A percentile compares a stretch with the other conserved stretches of the same genome.
phyloP scores from a whole-genome alignment of 2,797 vertebrate species.

The Coregonus ussuriensis region DNA sequence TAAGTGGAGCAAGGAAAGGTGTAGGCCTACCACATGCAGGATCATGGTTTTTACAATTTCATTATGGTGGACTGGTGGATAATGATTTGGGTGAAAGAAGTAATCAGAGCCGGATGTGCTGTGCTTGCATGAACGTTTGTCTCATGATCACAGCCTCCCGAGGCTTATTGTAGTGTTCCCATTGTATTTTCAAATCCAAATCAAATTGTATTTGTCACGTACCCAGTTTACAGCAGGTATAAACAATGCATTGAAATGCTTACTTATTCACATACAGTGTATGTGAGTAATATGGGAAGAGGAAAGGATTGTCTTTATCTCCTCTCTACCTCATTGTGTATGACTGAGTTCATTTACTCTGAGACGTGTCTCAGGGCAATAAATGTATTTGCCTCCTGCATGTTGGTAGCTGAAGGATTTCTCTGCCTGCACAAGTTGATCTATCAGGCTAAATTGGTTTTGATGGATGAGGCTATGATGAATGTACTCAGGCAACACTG shows the following conservation, averaged over 20 bases:
- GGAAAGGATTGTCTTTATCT: background rate
- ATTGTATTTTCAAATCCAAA: no score
- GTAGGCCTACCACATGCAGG: background rate
- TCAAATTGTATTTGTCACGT: no score
- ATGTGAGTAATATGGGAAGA: background rate
- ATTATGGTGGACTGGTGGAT: background rate
- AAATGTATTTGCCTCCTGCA: background rate
- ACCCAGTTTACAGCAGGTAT: no score
- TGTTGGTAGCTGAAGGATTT: constrained; percentile 9
- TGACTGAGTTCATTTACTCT: background rate
- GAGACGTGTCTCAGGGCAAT: background rate
- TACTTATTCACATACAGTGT: background rate
- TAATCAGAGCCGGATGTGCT: background rate
- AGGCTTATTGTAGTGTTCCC: background rate
- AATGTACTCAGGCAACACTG: background rate
- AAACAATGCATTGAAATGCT: no score
- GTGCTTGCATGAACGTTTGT: background rate
- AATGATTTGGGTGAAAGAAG: background rate
- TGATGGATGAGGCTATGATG: constrained; percentile 27
- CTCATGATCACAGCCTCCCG: background rate
- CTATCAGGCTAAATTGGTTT: constrained; percentile 34
- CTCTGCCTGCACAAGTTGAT: constrained; percentile 20
- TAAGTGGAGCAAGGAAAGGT: background rate
- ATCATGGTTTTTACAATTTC: background rate
- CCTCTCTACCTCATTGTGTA: background rate